Base-by-base conservation (phyloP, 2,797 vertebrate genomes). In the Acomys russatus region DNA sequence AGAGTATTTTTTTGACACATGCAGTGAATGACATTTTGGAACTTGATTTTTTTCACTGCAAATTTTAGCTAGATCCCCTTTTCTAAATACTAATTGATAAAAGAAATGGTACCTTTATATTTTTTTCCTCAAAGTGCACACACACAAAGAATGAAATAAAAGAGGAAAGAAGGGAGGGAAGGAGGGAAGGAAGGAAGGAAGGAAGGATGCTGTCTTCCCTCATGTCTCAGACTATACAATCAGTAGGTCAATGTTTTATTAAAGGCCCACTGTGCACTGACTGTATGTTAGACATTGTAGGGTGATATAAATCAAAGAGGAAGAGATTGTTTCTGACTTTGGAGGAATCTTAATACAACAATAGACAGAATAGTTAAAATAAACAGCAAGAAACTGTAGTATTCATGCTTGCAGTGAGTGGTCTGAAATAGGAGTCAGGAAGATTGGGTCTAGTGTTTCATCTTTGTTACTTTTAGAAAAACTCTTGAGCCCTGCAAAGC, bases 11-110 rank as follows among this genome's bases (percentile, higher is more conserved):
- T 90, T 63, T 33, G 38, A 77, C 35, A 94, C 91, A 92, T 78
- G 68, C 3, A 83, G 64, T 44, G 59, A 96, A 74, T 84, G 80
- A 70, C 73, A 80, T 91, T 90, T 94, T 94, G 51, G 90, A 96
- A 94, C 84, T 9, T 70, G 70, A 90, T 90, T 92, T 63, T 70
- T 85, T 76, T 84, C 54, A n/a, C 28, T 64, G 73, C 28, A 25
- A 94, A 77, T 71, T 92, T 88, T 44, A 12, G 64, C 14, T 83
- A 90, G 74, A 30, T n/a, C 25, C 9, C 61, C 38, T 88, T 88
- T 14, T n/a, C 74, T 93, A 51, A 64, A 61, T 22, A 33, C 9
- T 30, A 51, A 61, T 84, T 23, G 79, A 33, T 1, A 77, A 77
- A 51, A 82, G 35, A 82, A 61, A 86, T 61, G 44, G 10, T 68